Base-by-base conservation (phyloP, 1,140 invertebrate genomes). In the Drosophila ironensis region DNA sequence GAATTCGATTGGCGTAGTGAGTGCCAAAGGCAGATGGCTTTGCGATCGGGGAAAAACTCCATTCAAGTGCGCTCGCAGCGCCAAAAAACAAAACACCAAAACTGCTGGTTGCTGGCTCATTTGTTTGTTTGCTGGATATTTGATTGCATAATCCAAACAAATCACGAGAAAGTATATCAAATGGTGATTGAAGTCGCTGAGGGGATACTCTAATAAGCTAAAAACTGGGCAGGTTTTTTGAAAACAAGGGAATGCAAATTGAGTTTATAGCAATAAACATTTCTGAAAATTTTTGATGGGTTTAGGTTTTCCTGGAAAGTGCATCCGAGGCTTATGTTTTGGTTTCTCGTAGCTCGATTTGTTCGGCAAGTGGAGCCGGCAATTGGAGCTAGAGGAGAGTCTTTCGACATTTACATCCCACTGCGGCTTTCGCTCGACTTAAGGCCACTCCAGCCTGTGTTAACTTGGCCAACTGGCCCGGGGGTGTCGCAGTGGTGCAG, bases 141-240 rank as follows among this genome's bases (percentile, higher is more conserved):
- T 27, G 59, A 63, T 63, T 63, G 25, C 57, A 63, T 63, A 63
- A 63, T 63, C 19, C 54, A 48, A 48, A 61, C 56, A 63, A 63
- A 63, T 63, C 59, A 63, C 57, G 60, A 63, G 56, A 63, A 63
- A 63, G 56, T 63, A 63, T 63, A 63, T 63, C 60, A 40, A 63
- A 63, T 40, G n/a, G 14, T 24, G 0, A 63, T 28, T 11, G 0
- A 40, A 48, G 60, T 40, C 60, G 60, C 3, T 38, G 3, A 63
- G 28, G 22, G 16, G 25, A 63, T 63, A 63, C 60, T 24, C 60
- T 59, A n/a, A 41, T 12, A 7, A 12, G 5, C 8, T n/a, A 0
- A 2, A n/a, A n/a, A n/a, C n/a, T n/a, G n/a, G n/a, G n/a, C n/a
- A n/a, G n/a, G n/a, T n/a, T n/a, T n/a, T n/a, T n/a, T n/a, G n/a